phyloP scores from a whole-genome alignment of 2,113 vertebrate species.

The Edolisoma coerulescens region DNA sequence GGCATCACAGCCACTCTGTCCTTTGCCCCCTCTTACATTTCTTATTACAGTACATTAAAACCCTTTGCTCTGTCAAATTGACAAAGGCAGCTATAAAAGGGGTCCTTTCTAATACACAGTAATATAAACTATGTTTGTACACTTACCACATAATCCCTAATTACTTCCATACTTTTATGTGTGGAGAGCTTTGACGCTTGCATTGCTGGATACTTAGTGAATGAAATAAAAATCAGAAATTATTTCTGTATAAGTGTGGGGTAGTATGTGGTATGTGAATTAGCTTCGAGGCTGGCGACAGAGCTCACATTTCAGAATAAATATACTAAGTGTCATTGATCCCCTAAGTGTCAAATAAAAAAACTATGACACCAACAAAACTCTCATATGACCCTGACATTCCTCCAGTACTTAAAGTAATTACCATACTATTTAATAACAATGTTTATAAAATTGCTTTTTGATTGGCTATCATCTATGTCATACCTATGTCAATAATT shows the following conservation, averaged over 20 bases:
- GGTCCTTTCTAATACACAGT: conserved; percentile 54
- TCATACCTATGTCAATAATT: conserved; percentile 75
- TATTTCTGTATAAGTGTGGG: conserved; percentile 44
- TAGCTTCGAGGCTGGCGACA: conserved; percentile 51
- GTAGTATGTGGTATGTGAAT: conserved; percentile 10
- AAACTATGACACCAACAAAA: conserved; percentile 75
- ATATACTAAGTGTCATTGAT: conserved; percentile 76
- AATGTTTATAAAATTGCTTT: conserved; percentile 81
- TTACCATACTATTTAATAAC: conserved; percentile 81
- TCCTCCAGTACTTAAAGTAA: conserved; percentile 79
- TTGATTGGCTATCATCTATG: conserved; percentile 75
- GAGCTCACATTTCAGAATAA: conserved; percentile 64
- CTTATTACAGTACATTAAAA: conserved; percentile 64
- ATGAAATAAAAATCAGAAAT: conserved; percentile 62
- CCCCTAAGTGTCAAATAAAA: conserved; percentile 68
- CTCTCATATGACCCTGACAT: conserved; percentile 74
- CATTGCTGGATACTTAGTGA: conserved; percentile 62
- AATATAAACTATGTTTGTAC: conserved; percentile 62
- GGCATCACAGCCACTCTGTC: conserved; percentile 45
- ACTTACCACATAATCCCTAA: conserved; percentile 70
- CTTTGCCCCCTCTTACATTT: conserved; percentile 58
- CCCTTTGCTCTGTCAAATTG: conserved; percentile 62
- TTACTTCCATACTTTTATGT: conserved; percentile 67
- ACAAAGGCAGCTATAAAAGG: conserved; percentile 66
- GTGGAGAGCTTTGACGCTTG: conserved; percentile 63